phyloP scores from a whole-genome alignment of 2,113 vertebrate species.

The Recurvirostra avosetta region DNA sequence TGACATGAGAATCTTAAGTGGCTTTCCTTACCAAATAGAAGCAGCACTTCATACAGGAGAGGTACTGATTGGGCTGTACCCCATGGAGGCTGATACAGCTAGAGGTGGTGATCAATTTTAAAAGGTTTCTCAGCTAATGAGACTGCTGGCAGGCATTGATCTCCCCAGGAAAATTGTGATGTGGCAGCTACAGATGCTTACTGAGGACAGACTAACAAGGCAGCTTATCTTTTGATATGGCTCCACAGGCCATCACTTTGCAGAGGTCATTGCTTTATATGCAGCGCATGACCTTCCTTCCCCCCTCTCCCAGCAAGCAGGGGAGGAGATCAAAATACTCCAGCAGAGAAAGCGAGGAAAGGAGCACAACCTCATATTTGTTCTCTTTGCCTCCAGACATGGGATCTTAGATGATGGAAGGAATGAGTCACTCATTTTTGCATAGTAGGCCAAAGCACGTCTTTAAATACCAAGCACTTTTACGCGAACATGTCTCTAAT shows the following conservation, averaged over 20 bases:
- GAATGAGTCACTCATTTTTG: not conserved
- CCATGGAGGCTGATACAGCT: not conserved
- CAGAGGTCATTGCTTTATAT: conserved; percentile 13
- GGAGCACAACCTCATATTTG: not conserved
- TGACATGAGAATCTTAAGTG: not conserved
- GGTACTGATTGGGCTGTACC: not conserved
- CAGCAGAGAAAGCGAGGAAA: not conserved
- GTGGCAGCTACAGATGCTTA: not conserved
- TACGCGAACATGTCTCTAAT: rapidly evolving
- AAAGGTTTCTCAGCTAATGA: conserved; percentile 32
- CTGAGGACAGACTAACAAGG: not conserved
- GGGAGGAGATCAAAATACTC: not conserved
- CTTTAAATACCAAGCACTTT: not conserved
- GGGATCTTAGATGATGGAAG: not conserved
- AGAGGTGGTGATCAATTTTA: conserved; percentile 33
- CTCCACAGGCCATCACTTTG: not conserved
- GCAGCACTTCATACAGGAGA: not conserved
- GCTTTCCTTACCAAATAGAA: conserved; percentile 3
- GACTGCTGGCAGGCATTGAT: conserved; percentile 27
- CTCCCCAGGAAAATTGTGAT: conserved; percentile 6
- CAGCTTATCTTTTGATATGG: conserved; percentile 13
- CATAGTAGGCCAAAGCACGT: not conserved
- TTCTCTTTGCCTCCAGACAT: not conserved
- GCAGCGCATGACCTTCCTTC: not conserved
- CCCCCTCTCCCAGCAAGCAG: not conserved